phyloP scores from a whole-genome alignment of 2,888 invertebrate genomes.

The Drosophila greeni region DNA sequence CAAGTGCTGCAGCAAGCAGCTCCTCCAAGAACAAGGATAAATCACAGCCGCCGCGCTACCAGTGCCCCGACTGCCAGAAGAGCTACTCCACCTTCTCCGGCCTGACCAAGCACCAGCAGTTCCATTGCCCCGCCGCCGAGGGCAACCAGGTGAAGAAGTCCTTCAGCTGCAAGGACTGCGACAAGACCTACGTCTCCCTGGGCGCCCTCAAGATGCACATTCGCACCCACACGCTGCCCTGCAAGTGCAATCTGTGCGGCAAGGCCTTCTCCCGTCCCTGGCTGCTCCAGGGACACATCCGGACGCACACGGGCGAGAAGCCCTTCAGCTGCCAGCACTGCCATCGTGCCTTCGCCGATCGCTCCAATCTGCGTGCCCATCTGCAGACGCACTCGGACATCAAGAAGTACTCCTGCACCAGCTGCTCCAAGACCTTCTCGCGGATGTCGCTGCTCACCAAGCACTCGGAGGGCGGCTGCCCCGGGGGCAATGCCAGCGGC shows the following conservation, averaged over 20 bases:
- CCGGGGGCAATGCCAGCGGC: constrained; percentile 77
- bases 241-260: constrained; percentile 97
- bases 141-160: constrained; percentile 92
- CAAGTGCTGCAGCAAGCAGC: not conserved
- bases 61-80: constrained; percentile 95
- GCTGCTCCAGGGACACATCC: constrained; percentile 97
- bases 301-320: constrained; percentile 99
- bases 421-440: constrained; percentile 97
- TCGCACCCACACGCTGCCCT: constrained; percentile 97
- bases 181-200: constrained; percentile 95
- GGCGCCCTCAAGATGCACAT: constrained; percentile 99
- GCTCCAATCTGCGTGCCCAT: constrained; percentile 97
- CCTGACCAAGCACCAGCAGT: constrained; percentile 96
- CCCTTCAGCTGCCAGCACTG: constrained; percentile 98
- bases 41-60: constrained; percentile 84
- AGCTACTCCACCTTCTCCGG: constrained; percentile 98
- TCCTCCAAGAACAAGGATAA: constrained; percentile 76
- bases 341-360: constrained; percentile 96
- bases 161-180: constrained; percentile 97
- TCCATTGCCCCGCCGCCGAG: constrained; percentile 93
- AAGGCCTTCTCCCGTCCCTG: constrained; percentile 98
- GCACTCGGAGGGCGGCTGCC: constrained; percentile 94
- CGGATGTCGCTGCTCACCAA: constrained; percentile 97
- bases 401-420: constrained; percentile 96
- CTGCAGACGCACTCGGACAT: constrained; percentile 98